These are phyloP conservation scores for Drosophila crucigera DNA, from an alignment of 2,888 invertebrate species.

Conservation along the genomic window DNA sequence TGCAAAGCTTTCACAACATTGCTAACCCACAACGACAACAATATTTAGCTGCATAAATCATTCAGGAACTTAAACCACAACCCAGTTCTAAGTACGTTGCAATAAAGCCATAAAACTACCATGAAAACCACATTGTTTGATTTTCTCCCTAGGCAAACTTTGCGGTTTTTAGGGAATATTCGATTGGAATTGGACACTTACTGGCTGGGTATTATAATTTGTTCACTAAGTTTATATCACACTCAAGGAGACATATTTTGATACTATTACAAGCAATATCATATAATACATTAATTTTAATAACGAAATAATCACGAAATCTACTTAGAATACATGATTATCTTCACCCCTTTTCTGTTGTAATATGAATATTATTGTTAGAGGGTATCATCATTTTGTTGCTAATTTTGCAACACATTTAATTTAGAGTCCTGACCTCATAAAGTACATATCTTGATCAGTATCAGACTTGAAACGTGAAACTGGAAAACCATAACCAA, in stretches of 20 bases:
- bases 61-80: constrained; percentile 29
- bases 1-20: constrained; percentile 11
- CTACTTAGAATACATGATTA: background rate
- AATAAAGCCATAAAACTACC: background rate
- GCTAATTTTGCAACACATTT: background rate
- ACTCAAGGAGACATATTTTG: background rate
- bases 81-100: background rate
- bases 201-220: background rate
- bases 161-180: background rate
- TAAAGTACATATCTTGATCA: background rate
- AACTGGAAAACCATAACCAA: background rate
- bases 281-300: background rate
- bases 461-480: background rate
- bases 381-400: too few species aligned
- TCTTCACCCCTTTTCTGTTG: too few species aligned
- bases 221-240: background rate
- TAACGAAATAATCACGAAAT: background rate
- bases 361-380: too few species aligned
- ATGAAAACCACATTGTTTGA: background rate
- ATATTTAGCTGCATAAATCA: constrained; percentile 32
- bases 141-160: background rate
- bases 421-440: background rate
- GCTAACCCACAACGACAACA: constrained; percentile 9
- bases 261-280: background rate
- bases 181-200: background rate